Evolutionary conservation across 1,140 invertebrate genomes (phyloP).

Genomic region (Zophobas morio): DNA sequence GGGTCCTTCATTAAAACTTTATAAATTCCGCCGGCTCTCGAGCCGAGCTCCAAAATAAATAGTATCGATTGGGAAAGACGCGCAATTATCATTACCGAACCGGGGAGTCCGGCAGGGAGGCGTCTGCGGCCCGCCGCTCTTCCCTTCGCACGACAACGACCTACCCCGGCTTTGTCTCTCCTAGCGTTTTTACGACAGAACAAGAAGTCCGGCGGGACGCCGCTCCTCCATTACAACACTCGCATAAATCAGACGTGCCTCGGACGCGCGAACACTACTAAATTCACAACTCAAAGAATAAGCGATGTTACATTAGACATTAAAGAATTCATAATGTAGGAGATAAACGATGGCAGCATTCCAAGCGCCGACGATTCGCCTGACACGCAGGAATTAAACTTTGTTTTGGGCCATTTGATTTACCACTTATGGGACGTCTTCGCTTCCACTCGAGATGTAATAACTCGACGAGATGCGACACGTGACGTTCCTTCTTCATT

Average conservation of each 20-base stretch:
- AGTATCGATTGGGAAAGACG: conserved; percentile 15
- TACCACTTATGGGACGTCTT: conserved; percentile 49
- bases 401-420: conserved; percentile 51
- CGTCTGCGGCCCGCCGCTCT: neutral
- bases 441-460: conserved; percentile 25
- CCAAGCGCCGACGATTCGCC: conserved; percentile 43
- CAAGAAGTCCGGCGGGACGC: neutral
- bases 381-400: conserved; percentile 50
- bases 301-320: conserved; percentile 38
- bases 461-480: conserved; percentile 23
- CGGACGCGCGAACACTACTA: conserved; percentile 7
- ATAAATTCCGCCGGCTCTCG: conserved; percentile 38
- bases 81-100: conserved; percentile 21
- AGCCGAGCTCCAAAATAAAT: conserved; percentile 14
- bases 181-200: neutral
- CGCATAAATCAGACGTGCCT: neutral
- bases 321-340: conserved; percentile 38
- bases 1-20: conserved; percentile 46
- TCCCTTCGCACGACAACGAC: neutral
- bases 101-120: neutral
- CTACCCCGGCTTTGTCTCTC: neutral
- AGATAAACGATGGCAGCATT: conserved; percentile 47
- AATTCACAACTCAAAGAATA: conserved; percentile 34
- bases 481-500: conserved; percentile 43
- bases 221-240: neutral